Evolutionary conservation across 2,113 vertebrate genomes (phyloP).

Genomic region (Megatriorchis doriae): DNA sequence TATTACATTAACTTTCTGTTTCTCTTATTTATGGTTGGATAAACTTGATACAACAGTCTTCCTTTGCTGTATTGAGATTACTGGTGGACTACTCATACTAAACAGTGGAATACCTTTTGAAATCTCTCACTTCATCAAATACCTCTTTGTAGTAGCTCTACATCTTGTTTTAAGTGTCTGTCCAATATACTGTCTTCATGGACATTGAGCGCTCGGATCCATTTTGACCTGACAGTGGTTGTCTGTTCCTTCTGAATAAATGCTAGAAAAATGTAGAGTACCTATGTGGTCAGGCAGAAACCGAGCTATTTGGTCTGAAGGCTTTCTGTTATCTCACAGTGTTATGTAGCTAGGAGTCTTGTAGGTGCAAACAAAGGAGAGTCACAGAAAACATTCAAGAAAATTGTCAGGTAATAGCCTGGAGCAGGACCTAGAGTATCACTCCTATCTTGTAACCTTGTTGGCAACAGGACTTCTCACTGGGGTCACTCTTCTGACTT

Average conservation of each 20-base stretch:
- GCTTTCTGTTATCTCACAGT: background rate
- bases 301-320: background rate
- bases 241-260: background rate
- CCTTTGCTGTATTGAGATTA: background rate
- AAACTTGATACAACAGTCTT: background rate
- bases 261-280: background rate
- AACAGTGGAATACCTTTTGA: background rate
- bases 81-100: background rate
- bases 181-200: background rate
- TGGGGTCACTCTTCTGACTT: background rate
- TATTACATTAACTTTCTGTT: background rate
- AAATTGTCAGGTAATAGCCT: background rate
- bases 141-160: background rate
- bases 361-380: background rate
- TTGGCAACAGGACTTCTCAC: background rate
- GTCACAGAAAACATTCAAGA: background rate
- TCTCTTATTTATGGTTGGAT: background rate
- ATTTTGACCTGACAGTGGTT: background rate
- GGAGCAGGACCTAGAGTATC: background rate
- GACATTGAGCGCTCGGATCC: background rate
- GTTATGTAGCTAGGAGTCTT: rapidly evolving
- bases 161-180: background rate
- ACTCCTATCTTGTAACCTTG: background rate
- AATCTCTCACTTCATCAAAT: background rate
- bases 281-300: background rate